Evolutionary conservation across 1,140 invertebrate species (phyloP).

Genomic region (Pachyrhynchus sulphureomaculatus): DNA sequence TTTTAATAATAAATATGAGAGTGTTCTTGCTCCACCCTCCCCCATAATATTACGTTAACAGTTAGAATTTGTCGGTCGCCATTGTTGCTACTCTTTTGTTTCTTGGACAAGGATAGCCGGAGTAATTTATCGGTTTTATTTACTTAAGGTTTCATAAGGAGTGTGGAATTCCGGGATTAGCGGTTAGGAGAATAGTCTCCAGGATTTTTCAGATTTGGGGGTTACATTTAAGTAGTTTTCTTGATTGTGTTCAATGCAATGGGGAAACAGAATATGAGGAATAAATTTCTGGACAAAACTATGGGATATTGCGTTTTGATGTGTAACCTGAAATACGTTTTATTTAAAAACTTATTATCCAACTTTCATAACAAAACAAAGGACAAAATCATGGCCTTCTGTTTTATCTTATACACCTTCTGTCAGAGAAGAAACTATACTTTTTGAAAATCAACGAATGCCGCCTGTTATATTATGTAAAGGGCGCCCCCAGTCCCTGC

Average conservation of each 20-base stretch:
- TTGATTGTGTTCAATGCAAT: slow-evolving; percentile 18
- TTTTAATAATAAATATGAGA: too few species aligned
- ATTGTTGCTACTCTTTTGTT: slow-evolving; percentile 38
- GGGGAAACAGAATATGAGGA: not conserved
- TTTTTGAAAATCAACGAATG: too few species aligned
- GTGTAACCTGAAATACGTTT: too few species aligned
- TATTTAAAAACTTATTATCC: too few species aligned
- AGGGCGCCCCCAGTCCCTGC: too few species aligned
- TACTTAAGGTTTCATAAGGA: slow-evolving; percentile 28
- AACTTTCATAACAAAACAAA: too few species aligned
- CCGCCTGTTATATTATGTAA: too few species aligned
- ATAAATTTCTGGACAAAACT: too few species aligned
- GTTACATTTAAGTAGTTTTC: slow-evolving; percentile 22
- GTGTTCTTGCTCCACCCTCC: slow-evolving; percentile 6
- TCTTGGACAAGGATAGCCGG: slow-evolving; percentile 30
- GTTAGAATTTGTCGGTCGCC: slow-evolving; percentile 41
- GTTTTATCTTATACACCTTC: too few species aligned
- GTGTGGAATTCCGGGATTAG: slow-evolving; percentile 10
- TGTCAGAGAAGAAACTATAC: too few species aligned
- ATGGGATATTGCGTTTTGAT: too few species aligned
- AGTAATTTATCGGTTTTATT: slow-evolving; percentile 32
- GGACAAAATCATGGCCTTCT: too few species aligned
- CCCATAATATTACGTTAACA: slow-evolving; percentile 29
- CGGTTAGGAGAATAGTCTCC: slow-evolving; percentile 21
- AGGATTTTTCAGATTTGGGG: slow-evolving; percentile 23